phyloP scores from a whole-genome alignment of 2,888 invertebrate species.

The Dolomedes plantarius region DNA sequence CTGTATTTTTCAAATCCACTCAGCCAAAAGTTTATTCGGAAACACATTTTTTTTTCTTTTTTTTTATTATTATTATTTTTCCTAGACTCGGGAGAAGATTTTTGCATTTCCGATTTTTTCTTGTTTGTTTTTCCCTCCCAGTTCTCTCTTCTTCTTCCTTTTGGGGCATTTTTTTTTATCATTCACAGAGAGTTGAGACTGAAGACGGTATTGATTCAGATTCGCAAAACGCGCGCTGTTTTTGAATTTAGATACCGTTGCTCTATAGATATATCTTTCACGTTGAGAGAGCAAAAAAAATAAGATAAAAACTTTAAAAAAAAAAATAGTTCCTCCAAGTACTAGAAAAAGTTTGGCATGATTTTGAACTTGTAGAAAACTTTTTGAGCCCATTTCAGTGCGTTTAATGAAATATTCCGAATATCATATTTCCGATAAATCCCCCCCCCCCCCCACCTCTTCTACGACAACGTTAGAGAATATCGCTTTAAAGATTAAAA shows the following conservation, averaged over 20 bases:
- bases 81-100: slow-evolving; percentile 43
- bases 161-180: no score
- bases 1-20: slow-evolving; percentile 67
- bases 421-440: background rate
- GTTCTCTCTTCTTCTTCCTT: background rate
- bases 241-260: slow-evolving; percentile 45
- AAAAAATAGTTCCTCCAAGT: background rate
- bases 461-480: no score
- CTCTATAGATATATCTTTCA: slow-evolving; percentile 32
- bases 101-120: slow-evolving; percentile 65
- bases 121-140: slow-evolving; percentile 38
- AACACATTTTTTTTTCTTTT: slow-evolving; percentile 64
- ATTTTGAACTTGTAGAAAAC: slow-evolving; percentile 48
- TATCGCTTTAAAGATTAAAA: no score
- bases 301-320: background rate
- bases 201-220: slow-evolving; percentile 45
- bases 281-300: slow-evolving; percentile 6
- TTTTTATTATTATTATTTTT: no score
- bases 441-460: no score
- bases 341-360: slow-evolving; percentile 42
- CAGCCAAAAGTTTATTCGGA: slow-evolving; percentile 69
- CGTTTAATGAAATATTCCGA: background rate
- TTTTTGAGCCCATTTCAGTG: slow-evolving; percentile 6
- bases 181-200: no score
- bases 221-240: slow-evolving; percentile 30